Base-by-base conservation (phyloP, 2,113 vertebrate genomes). In the Falcunculus frontatus region DNA sequence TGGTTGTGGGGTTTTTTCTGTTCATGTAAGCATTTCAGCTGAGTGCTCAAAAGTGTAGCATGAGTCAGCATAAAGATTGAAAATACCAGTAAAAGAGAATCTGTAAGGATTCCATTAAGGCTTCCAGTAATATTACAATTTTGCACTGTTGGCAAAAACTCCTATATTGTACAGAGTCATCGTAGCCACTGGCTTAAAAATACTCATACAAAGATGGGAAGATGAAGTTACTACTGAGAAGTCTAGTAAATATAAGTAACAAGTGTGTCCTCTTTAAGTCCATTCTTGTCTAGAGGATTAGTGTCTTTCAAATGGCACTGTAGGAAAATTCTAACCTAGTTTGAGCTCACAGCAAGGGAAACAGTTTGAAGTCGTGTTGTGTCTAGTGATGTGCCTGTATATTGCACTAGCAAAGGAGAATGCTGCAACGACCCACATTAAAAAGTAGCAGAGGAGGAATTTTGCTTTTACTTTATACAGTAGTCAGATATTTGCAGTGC, bases 31-130 rank as follows among this genome's bases (percentile, higher is more conserved):
- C 56, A 83, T 90, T 90, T 93, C 53, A 57, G 39, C 81, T 79
- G 74, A 16, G 27, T 88, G 82, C 72, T 90, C 63, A 60, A 68
- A 91, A 74, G n/a, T 11, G 9, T 67, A 72, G 37, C 55, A 9
- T 90, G 83, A 93, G 90, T 94, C 87, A 93, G 93, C 94, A 84
- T 72, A 84, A 78, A 75, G 74, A 42, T 9, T 90, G 78, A 83
- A 93, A 91, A 88, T 93, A 53, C 67, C 84, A 27, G 65, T 82
- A 84, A 95, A 82, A 96, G 60, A 72, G 50, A 93, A 74, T 50
- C 44, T 9, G 4, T 80, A 73, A 89, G 83, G 78, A 94, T 92
- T 89, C 60, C 39, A 56, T 56, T 83, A 75, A 82, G 74, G 73
- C 42, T 94, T 97, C 84, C 78, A 89, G 87, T 87, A 95, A 92